Conservation (phyloP, 2,888 invertebrate species). For the Drosophila pseudotakahashii region DNA sequence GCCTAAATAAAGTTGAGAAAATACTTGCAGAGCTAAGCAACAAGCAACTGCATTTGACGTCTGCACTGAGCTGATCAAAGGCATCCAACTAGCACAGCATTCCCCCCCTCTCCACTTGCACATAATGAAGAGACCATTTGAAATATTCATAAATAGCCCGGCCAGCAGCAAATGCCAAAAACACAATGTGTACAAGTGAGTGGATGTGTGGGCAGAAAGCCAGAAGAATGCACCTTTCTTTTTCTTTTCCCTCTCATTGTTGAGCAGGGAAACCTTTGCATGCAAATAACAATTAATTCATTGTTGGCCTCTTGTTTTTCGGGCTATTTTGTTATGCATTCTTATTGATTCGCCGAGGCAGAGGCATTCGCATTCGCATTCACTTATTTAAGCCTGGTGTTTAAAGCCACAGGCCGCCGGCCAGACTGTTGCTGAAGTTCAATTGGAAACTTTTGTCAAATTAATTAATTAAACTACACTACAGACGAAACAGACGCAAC, state of each 20-base stretch:
- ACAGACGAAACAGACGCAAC: conserved; percentile 24
- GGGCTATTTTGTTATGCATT: conserved; percentile 15
- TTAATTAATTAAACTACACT: conserved; percentile 76
- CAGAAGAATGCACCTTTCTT: conserved; percentile 24
- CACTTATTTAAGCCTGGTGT: conserved; percentile 27
- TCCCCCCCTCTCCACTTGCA: conserved; percentile 19
- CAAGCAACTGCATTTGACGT: conserved; percentile 32
- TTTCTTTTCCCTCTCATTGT: conserved; percentile 11
- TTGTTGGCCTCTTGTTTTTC: conserved; percentile 43
- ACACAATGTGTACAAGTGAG: conserved; percentile 11
- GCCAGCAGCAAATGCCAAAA: conserved; percentile 21
- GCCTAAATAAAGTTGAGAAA: conserved; percentile 28
- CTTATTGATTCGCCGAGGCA: conserved; percentile 31
- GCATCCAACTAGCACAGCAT: background rate
- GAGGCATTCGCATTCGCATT: background rate
- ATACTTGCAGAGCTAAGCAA: conserved; percentile 8
- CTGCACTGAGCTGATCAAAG: conserved; percentile 31
- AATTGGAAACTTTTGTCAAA: conserved; percentile 77
- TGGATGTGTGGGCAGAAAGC: conserved; percentile 14
- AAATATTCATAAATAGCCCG: conserved; percentile 40
- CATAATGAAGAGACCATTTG: conserved; percentile 61
- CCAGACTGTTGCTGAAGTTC: conserved; percentile 44
- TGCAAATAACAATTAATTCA: conserved; percentile 54
- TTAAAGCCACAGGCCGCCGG: conserved; percentile 55
- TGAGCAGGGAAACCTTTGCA: conserved; percentile 26